Conservation (phyloP, 2,797 vertebrate genomes). For the Furcifer pardalis region DNA sequence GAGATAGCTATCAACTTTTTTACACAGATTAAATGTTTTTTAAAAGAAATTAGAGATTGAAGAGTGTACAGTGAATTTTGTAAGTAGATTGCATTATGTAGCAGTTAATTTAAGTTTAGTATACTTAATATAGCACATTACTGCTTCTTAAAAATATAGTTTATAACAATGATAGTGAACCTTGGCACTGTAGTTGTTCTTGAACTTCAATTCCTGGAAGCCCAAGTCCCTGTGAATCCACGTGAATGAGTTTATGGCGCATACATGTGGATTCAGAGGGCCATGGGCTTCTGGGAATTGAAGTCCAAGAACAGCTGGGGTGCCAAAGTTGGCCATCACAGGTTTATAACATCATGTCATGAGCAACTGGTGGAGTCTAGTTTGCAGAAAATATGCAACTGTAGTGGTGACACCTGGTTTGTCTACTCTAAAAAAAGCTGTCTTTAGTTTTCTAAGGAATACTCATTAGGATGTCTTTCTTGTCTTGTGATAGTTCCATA, state of each 20-base stretch:
- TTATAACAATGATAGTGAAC: too few species aligned
- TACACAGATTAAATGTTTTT: not conserved
- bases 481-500: not conserved
- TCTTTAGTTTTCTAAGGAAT: not conserved
- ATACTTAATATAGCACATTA: conserved; percentile 7
- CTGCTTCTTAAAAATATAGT: conserved; percentile 17
- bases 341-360: conserved; percentile 11
- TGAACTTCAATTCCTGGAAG: too few species aligned
- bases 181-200: too few species aligned
- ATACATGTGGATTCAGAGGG: too few species aligned
- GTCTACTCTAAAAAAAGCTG: not conserved
- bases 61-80: not conserved
- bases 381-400: not conserved
- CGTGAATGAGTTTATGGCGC: too few species aligned
- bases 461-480: not conserved
- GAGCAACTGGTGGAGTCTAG: conserved; percentile 7
- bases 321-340: too few species aligned
- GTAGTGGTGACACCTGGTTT: not conserved
- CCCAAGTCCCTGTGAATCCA: too few species aligned
- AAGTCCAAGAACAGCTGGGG: too few species aligned
- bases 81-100: not conserved
- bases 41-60: not conserved
- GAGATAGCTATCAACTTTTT: not conserved
- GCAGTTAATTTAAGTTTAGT: not conserved
- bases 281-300: too few species aligned